phyloP scores from a whole-genome alignment of 2,797 vertebrate genomes.

The Tokudaia muenninki region DNA sequence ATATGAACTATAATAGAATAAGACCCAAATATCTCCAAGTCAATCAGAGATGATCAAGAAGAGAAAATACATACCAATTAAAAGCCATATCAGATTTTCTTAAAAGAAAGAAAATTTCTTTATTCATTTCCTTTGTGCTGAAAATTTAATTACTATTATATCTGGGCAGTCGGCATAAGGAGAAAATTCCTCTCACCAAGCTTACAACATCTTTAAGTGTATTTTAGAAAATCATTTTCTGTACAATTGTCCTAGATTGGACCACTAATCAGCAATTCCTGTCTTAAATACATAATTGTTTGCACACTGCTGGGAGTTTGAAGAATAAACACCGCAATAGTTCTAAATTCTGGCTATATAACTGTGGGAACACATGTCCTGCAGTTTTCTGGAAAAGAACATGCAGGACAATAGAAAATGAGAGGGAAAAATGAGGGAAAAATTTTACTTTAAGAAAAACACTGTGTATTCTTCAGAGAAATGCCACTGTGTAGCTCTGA shows the following conservation, averaged over 20 bases:
- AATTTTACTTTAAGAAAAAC: neutral
- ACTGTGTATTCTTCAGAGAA: neutral
- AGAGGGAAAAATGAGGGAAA: neutral
- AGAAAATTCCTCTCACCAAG: neutral
- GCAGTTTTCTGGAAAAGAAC: neutral
- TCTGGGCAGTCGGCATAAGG: neutral
- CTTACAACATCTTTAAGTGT: neutral
- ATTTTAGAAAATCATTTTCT: slow-evolving; percentile 10
- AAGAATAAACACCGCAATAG: neutral
- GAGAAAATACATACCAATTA: neutral
- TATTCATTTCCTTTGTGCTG: neutral
- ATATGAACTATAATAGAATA: slow-evolving; percentile 13
- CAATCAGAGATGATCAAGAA: neutral
- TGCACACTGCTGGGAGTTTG: neutral
- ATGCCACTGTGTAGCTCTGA: neutral
- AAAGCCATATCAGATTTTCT: neutral
- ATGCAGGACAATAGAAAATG: neutral
- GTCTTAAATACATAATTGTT: slow-evolving; percentile 3
- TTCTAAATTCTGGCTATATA: neutral
- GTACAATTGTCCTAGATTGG: slow-evolving; percentile 4
- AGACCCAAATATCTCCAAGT: slow-evolving; percentile 17
- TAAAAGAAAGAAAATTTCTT: slow-evolving; percentile 34
- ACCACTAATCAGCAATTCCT: slow-evolving; percentile 11
- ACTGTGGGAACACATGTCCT: neutral
- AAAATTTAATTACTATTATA: slow-evolving; percentile 3